These are phyloP conservation scores for Chromoteleia sp. DNA, from an alignment of 2,888 invertebrate genomes.

Conservation along the genomic window DNA sequence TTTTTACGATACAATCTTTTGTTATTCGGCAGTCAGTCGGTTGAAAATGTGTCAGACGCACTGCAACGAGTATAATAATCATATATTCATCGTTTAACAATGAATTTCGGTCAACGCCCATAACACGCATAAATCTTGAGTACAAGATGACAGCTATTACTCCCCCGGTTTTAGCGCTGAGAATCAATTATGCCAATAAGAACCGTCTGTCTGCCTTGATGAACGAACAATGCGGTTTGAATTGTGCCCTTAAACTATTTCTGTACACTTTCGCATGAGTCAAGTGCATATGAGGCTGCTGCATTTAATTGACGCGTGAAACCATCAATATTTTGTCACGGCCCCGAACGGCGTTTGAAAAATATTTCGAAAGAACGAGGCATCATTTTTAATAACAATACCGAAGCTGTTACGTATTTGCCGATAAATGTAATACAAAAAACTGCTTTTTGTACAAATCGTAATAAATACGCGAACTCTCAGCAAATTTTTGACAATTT, in stretches of 20 bases:
- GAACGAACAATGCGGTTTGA: constrained; percentile 79
- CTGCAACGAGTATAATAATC: constrained; percentile 48
- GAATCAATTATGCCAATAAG: constrained; percentile 81
- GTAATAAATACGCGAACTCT: too few species aligned
- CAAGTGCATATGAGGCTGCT: constrained; percentile 63
- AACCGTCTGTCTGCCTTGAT: constrained; percentile 71
- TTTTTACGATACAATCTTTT: constrained; percentile 35
- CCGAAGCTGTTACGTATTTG: too few species aligned
- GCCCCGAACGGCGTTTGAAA: not conserved
- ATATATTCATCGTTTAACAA: constrained; percentile 60
- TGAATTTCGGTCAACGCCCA: constrained; percentile 67
- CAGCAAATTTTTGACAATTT: too few species aligned
- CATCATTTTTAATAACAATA: too few species aligned
- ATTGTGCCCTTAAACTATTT: constrained; percentile 75
- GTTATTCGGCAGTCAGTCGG: constrained; percentile 23
- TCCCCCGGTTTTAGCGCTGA: constrained; percentile 68
- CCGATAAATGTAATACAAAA: too few species aligned
- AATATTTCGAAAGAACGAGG: too few species aligned
- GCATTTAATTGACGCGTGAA: constrained; percentile 57
- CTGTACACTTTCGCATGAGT: constrained; percentile 46
- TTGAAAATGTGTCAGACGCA: constrained; percentile 40
- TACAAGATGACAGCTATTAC: constrained; percentile 66
- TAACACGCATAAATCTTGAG: constrained; percentile 62
- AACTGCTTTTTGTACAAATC: too few species aligned
- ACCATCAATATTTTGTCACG: not conserved